phyloP scores from a whole-genome alignment of 2,797 vertebrate species.

The Myotis findleyi region DNA sequence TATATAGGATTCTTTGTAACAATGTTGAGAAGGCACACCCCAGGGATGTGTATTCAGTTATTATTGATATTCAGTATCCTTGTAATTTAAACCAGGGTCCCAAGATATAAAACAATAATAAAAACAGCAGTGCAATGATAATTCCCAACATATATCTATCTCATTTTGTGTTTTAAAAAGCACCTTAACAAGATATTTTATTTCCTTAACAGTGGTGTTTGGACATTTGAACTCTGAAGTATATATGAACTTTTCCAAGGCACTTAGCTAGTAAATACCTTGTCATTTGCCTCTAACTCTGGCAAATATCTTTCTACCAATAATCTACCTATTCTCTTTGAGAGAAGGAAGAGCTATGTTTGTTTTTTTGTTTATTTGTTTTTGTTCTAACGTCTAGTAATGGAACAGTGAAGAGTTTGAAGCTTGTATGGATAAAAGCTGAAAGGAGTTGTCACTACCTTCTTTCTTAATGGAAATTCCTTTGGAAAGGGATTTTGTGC shows the following conservation, averaged over 20 bases:
- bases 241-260: background rate
- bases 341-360: background rate
- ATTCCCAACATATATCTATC: background rate
- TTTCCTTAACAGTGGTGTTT: background rate
- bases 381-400: background rate
- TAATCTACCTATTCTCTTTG: background rate
- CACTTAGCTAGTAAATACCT: background rate
- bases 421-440: background rate
- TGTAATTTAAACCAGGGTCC: background rate
- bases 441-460: background rate
- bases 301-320: background rate
- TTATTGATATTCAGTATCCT: background rate
- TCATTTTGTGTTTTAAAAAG: slow-evolving; percentile 44
- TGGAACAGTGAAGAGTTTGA: background rate
- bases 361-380: background rate
- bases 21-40: background rate
- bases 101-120: background rate
- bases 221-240: slow-evolving; percentile 32
- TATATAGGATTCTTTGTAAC: background rate
- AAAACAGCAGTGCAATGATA: background rate
- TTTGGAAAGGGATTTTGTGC: background rate
- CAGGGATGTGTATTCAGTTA: background rate
- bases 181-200: background rate
- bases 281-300: background rate
- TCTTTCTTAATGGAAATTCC: background rate